phyloP scores from a whole-genome alignment of 2,888 invertebrate genomes.

The Acheta domesticus region DNA sequence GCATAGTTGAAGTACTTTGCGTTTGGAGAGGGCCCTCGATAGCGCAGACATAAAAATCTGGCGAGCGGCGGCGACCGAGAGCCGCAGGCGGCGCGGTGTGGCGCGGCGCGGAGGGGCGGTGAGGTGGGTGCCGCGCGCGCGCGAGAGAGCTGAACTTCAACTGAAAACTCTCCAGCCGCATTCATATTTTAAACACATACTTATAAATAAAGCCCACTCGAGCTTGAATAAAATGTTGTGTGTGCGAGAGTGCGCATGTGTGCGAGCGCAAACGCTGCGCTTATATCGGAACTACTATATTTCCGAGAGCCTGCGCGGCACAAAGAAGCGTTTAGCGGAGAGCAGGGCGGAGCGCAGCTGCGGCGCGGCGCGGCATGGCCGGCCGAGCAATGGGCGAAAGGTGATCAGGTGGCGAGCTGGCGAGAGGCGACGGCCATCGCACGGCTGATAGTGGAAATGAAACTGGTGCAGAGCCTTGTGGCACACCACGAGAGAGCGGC shows the following conservation, averaged over 20 bases:
- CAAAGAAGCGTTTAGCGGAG: too few relatives aligned
- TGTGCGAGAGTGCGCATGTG: background rate
- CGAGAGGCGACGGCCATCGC: too few relatives aligned
- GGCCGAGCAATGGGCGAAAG: too few relatives aligned
- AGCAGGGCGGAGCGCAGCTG: too few relatives aligned
- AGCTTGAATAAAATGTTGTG: background rate
- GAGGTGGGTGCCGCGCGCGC: background rate
- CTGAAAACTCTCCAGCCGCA: constrained; percentile 1
- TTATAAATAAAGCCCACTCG: constrained; percentile 18
- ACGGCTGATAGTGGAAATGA: too few relatives aligned
- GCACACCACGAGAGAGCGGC: too few relatives aligned
- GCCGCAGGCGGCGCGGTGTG: background rate
- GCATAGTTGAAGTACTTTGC: constrained; percentile 2
- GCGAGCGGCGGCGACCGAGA: background rate
- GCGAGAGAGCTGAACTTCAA: background rate
- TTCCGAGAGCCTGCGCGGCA: background rate
- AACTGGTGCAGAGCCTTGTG: too few relatives aligned
- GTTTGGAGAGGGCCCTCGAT: background rate
- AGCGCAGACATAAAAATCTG: background rate
- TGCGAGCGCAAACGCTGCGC: background rate
- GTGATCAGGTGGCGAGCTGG: too few relatives aligned
- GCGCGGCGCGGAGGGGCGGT: background rate
- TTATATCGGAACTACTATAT: background rate
- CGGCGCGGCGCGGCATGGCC: too few relatives aligned
- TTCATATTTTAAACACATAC: constrained; percentile 18